Evolutionary conservation across 2,888 invertebrate genomes (phyloP), one percentile per base, ranked within the genome.

Genomic region (Prosapia bicincta): DNA sequence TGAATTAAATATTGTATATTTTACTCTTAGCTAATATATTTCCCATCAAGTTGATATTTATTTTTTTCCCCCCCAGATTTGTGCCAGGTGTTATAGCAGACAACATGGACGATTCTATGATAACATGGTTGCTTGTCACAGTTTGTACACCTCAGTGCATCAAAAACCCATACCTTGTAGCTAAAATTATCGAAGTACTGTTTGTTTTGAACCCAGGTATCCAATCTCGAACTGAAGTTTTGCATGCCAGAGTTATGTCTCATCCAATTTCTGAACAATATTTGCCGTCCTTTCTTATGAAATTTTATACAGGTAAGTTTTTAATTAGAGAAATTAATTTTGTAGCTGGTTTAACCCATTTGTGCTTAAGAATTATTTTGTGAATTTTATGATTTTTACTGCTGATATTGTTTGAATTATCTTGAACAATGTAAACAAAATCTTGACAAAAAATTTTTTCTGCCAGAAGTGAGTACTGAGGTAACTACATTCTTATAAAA

Each of bases 141-240:
- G 92, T 98, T 76, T 98, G 98, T 86, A 92, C 94, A 79, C 93
- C 95, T 15, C 92, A 94, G 83, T 93, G 94, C 85, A 92, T 99
- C 84, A 94, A 94, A 84, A 99, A 99, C 87, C 99, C 99, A 0
- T 99, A 99, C 85, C 90, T 99, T 78, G 93, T 96, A 79, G 98
- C 99, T 80, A 99, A 99, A 87, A 91, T 98, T 81, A 94, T 98
- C 71, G 97, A 98, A 86, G 95, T 82, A 23, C 82, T 89, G 77
- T 89, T 87, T 81, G 82, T 85, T 15, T 81, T 86, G 70, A 88
- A 87, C 80, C 88, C 89, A 0, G 83, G 84, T 66, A 85, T 89
- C 32, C 87, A 88, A 79, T 81, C 82, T 13, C 80, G 80, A 54
- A 82, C 82, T 28, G 82, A 89, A 82, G 87, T 87, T 70, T 88